Evolutionary conservation across 2,797 vertebrate genomes (phyloP).

Genomic region (Aplochiton taeniatus): DNA sequence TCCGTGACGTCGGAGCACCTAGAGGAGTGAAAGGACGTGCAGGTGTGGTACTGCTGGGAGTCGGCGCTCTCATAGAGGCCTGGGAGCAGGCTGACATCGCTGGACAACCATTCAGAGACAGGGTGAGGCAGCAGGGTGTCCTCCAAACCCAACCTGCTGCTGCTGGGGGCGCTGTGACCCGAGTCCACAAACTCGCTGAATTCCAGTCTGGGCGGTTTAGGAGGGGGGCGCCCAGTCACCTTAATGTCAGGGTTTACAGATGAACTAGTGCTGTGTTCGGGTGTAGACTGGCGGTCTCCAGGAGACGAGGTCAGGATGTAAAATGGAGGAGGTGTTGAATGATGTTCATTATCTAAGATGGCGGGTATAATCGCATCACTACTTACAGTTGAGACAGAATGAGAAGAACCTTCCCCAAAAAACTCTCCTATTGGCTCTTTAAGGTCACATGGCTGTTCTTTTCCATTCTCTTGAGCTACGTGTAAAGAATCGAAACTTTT

Average conservation of each 20-base stretch:
- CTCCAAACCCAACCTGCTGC: constrained; percentile 9
- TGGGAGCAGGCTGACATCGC: constrained; percentile 46
- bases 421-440: background rate
- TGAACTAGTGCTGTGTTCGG: background rate
- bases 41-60: constrained; percentile 67
- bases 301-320: constrained; percentile 56
- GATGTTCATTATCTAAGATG: constrained; percentile 26
- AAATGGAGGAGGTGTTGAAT: constrained; percentile 25
- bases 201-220: constrained; percentile 50
- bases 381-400: background rate
- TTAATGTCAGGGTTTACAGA: constrained; percentile 2
- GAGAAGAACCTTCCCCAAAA: background rate
- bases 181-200: constrained; percentile 35
- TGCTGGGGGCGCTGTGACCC: constrained; percentile 16
- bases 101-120: constrained; percentile 34
- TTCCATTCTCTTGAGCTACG: background rate
- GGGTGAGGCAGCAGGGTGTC: background rate
- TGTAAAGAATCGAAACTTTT: no score
- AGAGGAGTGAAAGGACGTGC: constrained; percentile 60
- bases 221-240: constrained; percentile 31
- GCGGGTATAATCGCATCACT: background rate
- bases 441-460: background rate
- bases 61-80: constrained; percentile 60
- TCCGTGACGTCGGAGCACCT: constrained; percentile 23
- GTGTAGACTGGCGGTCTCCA: constrained; percentile 2